Base-by-base conservation (phyloP, 2,888 invertebrate genomes). In the Agrilus biguttatus region DNA sequence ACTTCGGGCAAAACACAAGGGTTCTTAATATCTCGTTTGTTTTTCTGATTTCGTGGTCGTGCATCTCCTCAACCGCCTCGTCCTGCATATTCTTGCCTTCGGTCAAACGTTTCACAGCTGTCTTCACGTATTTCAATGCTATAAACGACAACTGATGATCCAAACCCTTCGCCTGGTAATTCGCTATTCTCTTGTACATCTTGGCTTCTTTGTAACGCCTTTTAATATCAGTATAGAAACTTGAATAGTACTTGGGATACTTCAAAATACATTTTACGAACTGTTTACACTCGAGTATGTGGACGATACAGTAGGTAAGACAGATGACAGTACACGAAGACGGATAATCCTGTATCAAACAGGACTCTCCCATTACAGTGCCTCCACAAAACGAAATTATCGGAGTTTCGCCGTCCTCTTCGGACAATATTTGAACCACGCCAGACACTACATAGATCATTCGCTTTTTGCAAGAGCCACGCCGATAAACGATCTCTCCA, bases 401-500 rank as follows among this genome's bases (percentile, higher is more conserved):
- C 1, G 55, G 53, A 1, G 53, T 52, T 39, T 55, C 55, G 3
- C 51, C 51, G 38, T 55, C 53, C 33, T 54, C 49, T 39, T 52
- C 51, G 10, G 55, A 55, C n/a, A 53, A 40, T 3, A 55, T 46
- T 39, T 55, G 53, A 5, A 54, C 38, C n/a, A 52, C 48, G 3
- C 55, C 55, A 17, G 46, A 47, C 19, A 45, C 48, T 2, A 55
- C 45, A 40, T 55, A 55, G 17, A 55, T 41, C 53, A 55, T 53
- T 2, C 42, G 28, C 10, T 42, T 28, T 36, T 52, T 51, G 1
- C 43, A 38, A 1, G 43, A 39, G 12, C 47, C 45, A 34, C 47
- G 49, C 33, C 44, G 46, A 14, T 46, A 48, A 8, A 55, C 45
- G 6, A 50, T 39, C 36, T 55, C 50, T 2, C 55, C 55, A 1